phyloP scores from a whole-genome alignment of 2,888 invertebrate genomes.

The Blera fallax region DNA sequence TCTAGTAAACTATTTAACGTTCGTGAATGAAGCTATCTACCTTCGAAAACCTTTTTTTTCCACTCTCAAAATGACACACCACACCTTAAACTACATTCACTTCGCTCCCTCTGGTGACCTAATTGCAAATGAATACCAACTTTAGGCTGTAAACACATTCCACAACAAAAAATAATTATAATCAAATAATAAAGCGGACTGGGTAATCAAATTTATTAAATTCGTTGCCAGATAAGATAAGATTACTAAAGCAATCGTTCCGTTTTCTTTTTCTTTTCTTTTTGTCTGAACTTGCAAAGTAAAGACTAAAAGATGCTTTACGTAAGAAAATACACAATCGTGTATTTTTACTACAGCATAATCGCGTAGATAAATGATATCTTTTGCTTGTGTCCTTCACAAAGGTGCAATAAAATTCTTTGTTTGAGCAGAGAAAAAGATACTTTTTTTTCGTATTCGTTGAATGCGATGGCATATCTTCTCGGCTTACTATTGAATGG shows the following conservation, averaged over 20 bases:
- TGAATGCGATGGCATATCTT: neutral
- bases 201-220: conserved; percentile 2
- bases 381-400: conserved; percentile 5
- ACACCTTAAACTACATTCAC: too few relatives aligned
- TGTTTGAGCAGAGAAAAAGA: neutral
- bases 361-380: neutral
- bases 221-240: conserved; percentile 13
- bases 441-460: neutral
- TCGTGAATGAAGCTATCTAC: too few relatives aligned
- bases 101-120: neutral
- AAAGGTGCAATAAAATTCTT: conserved; percentile 15
- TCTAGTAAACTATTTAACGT: too few relatives aligned
- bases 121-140: neutral
- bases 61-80: too few relatives aligned
- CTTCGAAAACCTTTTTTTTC: too few relatives aligned
- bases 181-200: neutral
- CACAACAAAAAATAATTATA: neutral
- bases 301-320: neutral
- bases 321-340: neutral
- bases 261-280: neutral
- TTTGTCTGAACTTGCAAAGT: neutral
- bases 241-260: conserved; percentile 6
- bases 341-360: neutral
- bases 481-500: neutral
- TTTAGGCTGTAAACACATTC: neutral